phyloP scores from a whole-genome alignment of 2,888 invertebrate species.

The Epistrophe grossulariae region DNA sequence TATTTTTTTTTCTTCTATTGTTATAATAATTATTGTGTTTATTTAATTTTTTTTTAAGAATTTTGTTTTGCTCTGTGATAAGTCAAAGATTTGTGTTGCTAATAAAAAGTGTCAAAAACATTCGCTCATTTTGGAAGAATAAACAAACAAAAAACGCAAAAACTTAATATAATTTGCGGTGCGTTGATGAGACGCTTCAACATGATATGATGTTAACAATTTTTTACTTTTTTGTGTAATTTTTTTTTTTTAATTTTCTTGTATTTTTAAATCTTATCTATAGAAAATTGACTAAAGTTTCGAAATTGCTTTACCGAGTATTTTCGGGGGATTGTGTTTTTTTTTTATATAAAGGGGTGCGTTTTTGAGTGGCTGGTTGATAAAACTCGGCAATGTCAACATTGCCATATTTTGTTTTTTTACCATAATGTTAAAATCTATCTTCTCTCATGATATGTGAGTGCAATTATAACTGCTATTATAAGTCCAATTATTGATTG shows the following conservation, averaged over 20 bases:
- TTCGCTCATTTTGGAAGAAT: constrained; percentile 2
- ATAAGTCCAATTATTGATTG: constrained; percentile 70
- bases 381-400: constrained; percentile 53
- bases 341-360: constrained; percentile 53
- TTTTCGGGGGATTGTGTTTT: constrained; percentile 44
- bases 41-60: constrained; percentile 3
- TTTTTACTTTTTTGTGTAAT: constrained; percentile 8
- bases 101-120: constrained; percentile 42
- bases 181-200: constrained; percentile 48
- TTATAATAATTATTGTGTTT: constrained; percentile 20
- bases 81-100: constrained; percentile 62
- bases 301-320: constrained; percentile 71
- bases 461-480: constrained; percentile 56
- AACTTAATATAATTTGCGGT: not conserved
- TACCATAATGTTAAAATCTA: constrained; percentile 76
- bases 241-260: constrained; percentile 9
- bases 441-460: constrained; percentile 77
- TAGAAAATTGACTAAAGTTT: constrained; percentile 72
- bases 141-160: not conserved
- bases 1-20: constrained; percentile 38
- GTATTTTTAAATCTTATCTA: constrained; percentile 51
- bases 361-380: constrained; percentile 40
- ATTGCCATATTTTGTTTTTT: constrained; percentile 2
- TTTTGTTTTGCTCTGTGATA: constrained; percentile 23
- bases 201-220: constrained; percentile 56